phyloP scores from a whole-genome alignment of 2,888 invertebrate genomes.

The Cryptus viduatorius region DNA sequence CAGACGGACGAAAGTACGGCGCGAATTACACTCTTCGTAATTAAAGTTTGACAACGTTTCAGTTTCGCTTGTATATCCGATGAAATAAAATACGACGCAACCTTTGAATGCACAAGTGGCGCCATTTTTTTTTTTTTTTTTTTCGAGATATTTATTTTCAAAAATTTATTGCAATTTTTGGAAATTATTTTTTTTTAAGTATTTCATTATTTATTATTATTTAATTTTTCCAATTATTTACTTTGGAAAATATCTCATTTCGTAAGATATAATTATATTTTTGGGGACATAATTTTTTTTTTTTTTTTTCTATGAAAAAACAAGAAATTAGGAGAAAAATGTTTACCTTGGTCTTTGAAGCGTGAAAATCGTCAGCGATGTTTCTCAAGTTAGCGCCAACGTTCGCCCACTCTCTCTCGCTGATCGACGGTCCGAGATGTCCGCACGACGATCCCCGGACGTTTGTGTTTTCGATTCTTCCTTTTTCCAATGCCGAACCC shows the following conservation, averaged over 20 bases:
- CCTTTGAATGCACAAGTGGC: not conserved
- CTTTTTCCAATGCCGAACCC: conserved; percentile 79
- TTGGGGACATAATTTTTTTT: not conserved
- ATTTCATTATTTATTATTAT: not conserved
- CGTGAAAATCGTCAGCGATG: conserved; percentile 84
- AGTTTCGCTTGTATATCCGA: conserved; percentile 19
- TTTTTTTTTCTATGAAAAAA: not conserved
- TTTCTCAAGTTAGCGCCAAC: conserved; percentile 83
- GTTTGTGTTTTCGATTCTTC: conserved; percentile 71
- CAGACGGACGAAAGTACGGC: conserved; percentile 24
- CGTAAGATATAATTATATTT: too few relatives aligned
- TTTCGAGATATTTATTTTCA: not conserved
- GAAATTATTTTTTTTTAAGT: not conserved
- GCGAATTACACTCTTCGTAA: conserved; percentile 41
- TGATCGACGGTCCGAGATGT: conserved; percentile 76
- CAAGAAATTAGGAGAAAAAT: not conserved
- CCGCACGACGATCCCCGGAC: conserved; percentile 74
- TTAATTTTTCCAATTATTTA: not conserved
- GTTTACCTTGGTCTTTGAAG: conserved; percentile 82
- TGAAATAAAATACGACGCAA: not conserved
- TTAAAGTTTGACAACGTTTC: conserved; percentile 25
- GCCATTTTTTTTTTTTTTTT: not conserved
- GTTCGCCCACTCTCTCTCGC: conserved; percentile 82
- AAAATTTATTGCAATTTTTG: not conserved
- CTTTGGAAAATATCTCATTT: too few relatives aligned